A percentile compares a stretch with the other conserved stretches of the same genome.
These are phyloP conservation scores for Simalia tracyae DNA, from an alignment of 2,797 vertebrate species.

Conservation along the genomic window DNA sequence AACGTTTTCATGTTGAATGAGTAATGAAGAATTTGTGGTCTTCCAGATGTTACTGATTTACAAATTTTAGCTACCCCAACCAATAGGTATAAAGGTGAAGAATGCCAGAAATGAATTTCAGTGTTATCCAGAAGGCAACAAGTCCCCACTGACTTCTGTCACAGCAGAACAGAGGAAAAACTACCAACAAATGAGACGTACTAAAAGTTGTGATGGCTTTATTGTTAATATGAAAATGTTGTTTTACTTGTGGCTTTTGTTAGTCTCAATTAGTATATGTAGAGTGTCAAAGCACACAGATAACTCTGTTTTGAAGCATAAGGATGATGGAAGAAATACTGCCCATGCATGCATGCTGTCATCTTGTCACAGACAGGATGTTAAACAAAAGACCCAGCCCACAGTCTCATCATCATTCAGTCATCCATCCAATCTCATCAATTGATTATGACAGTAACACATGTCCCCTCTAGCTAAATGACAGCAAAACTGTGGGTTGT, in stretches of 20 bases:
- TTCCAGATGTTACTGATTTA: too few species aligned
- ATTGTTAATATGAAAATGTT: neutral
- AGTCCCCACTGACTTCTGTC: neutral
- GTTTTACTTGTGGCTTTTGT: constrained; percentile 3
- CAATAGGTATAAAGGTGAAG: too few species aligned
- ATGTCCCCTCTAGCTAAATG: constrained; percentile 69
- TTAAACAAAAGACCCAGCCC: constrained; percentile 62
- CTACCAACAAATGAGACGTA: neutral
- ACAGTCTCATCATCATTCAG: constrained; percentile 63
- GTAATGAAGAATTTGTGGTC: too few species aligned
- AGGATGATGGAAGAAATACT: constrained; percentile 59
- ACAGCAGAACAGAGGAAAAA: neutral
- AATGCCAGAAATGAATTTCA: too few species aligned
- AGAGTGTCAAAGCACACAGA: constrained; percentile 35
- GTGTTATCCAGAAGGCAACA: too few species aligned
- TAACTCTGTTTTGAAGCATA: constrained; percentile 54
- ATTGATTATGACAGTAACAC: constrained; percentile 66
- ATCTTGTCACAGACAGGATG: constrained; percentile 49
- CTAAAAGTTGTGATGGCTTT: neutral
- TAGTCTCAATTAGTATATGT: constrained; percentile 34
- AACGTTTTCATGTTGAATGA: constrained; percentile 15
- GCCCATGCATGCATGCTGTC: constrained; percentile 63
- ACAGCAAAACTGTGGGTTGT: constrained; percentile 68
- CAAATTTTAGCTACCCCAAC: too few species aligned
- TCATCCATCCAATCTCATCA: constrained; percentile 65